Base-by-base conservation (phyloP, 2,888 invertebrate species). In the Lymantria monacha region DNA sequence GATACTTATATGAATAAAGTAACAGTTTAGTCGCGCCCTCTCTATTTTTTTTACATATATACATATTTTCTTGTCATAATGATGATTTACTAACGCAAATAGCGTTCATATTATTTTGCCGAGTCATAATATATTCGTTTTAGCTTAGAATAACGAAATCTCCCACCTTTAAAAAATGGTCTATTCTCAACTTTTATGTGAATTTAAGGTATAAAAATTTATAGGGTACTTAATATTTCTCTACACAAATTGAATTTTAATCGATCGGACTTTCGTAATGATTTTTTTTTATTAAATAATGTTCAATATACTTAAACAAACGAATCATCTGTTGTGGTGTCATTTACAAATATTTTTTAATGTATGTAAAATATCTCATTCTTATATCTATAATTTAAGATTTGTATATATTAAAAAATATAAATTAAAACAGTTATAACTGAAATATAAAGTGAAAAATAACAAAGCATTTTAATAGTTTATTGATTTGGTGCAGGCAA, bases 141-240 rank as follows among this genome's bases (percentile, higher is more conserved):
- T 57, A 61, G 58, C 45, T 38, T 63, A 63, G 57, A 53, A 45
- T 65, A 51, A 66, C 61, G 66, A 67, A 67, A 67, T 57, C 48
- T 59, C 66, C 66, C 66, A 67, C 67, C 66, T 65, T n/a, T 63
- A 42, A 49, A 49, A 50, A 59, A 46, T 46, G 42, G 10, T 30
- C 48, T 46, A 45, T 36, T 48, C 44, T 42, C 45, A 49, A 46
- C 3, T 12, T 44, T 44, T 48, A 38, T 53, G 44, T 48, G 37
- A 33, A 48, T 42, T 48, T 45, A 48, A 38, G 36, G 31, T 37
- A 13, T 45, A 38, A 10, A n/a, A 38, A 38, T 11, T 38, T 33
- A 9, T 14, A 41, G 8, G 9, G 10, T 15, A 38, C 41, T 15
- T n/a, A 41, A 41, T 38, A 14, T 41, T 15, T 15, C 1, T 41